A percentile compares a stretch with the other conserved stretches of the same genome.
Conservation (phyloP, 2,113 vertebrate species). For the Cebidichthys violaceus region DNA sequence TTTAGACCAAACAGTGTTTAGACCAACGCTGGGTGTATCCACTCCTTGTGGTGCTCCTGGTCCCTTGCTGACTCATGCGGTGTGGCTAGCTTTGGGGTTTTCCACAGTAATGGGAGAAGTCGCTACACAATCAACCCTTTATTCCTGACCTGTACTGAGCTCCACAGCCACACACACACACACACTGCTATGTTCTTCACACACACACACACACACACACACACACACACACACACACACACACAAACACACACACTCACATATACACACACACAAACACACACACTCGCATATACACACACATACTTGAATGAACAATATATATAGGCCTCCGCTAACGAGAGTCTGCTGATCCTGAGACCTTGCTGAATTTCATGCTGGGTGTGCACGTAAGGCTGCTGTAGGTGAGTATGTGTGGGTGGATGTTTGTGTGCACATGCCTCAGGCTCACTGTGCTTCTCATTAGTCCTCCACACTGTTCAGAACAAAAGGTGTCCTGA, state of each 20-base stretch:
- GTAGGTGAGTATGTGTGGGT: conserved; percentile 57
- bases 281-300: too few species aligned
- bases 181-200: conserved; percentile 33
- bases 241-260: too few species aligned
- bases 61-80: conserved; percentile 70
- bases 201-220: conserved; percentile 3
- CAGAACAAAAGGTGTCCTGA: conserved; percentile 60
- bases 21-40: conserved; percentile 38
- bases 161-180: conserved; percentile 20
- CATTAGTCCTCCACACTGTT: conserved; percentile 62
- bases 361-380: conserved; percentile 32
- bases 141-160: conserved; percentile 55
- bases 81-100: conserved; percentile 69
- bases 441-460: conserved; percentile 57
- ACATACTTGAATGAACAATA: conserved; percentile 53
- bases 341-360: conserved; percentile 54
- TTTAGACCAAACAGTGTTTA: not conserved
- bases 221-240: conserved; percentile 42
- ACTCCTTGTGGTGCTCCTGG: conserved; percentile 16
- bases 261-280: conserved; percentile 9
- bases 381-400: conserved; percentile 41
- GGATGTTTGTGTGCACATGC: conserved; percentile 67
- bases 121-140: conserved; percentile 71
- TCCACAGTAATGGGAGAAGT: conserved; percentile 70
- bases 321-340: conserved; percentile 33